Percentiles rank a stretch among this genome's conserved stretches.
Conservation (phyloP, 2,797 vertebrate species). For the Paratrypauchen microcephalus region DNA sequence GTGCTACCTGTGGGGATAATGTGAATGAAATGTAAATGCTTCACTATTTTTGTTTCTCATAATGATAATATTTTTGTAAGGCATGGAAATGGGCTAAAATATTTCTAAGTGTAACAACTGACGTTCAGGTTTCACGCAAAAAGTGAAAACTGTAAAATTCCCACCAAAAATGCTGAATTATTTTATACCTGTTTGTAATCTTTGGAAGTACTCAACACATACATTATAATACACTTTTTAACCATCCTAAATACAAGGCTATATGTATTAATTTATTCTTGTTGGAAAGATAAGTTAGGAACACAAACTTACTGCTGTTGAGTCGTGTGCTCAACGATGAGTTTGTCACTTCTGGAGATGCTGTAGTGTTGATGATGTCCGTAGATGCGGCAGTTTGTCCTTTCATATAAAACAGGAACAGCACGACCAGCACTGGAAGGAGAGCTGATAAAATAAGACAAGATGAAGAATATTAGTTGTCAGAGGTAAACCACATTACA, state of each 20-base stretch:
- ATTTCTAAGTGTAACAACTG: too few species aligned
- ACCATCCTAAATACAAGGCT: not conserved
- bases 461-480: not conserved
- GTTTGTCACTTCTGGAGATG: not conserved
- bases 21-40: not conserved
- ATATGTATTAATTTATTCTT: not conserved
- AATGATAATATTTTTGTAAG: too few species aligned
- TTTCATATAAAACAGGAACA: slow-evolving; percentile 44
- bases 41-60: too few species aligned
- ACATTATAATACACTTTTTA: not conserved
- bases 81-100: too few species aligned
- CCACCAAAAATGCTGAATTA: too few species aligned
- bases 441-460: slow-evolving; percentile 25
- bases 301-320: slow-evolving; percentile 42
- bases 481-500: not conserved
- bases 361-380: slow-evolving; percentile 20
- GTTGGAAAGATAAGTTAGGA: not conserved
- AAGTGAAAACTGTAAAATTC: too few species aligned
- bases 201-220: not conserved
- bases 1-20: slow-evolving; percentile 25
- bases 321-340: slow-evolving; percentile 8
- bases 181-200: not conserved
- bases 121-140: too few species aligned
- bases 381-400: slow-evolving; percentile 21
- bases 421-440: slow-evolving; percentile 5